These are phyloP conservation scores for Saimiri boliviensis DNA, from an alignment of 2,113 vertebrate genomes.

Conservation along the genomic window DNA sequence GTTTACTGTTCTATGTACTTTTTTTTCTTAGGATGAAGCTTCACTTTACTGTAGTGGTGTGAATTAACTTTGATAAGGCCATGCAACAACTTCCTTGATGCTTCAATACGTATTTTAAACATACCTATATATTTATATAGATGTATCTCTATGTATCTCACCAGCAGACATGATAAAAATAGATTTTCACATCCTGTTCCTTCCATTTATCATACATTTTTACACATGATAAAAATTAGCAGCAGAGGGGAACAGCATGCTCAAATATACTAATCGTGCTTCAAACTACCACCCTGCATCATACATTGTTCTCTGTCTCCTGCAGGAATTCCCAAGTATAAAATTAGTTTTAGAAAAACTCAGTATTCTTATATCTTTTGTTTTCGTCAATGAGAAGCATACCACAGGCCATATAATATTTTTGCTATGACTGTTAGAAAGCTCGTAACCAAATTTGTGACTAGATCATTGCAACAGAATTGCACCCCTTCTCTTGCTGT, in stretches of 20 bases:
- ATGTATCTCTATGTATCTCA: neutral
- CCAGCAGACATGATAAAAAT: neutral
- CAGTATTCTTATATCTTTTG: neutral
- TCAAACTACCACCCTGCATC: rapidly evolving
- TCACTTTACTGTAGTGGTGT: neutral
- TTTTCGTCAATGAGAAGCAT: neutral
- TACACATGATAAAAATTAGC: neutral
- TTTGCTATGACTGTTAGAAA: neutral
- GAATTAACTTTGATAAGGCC: neutral
- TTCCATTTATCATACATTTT: neutral
- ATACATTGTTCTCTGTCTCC: neutral
- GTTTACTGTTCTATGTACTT: neutral
- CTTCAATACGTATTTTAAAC: neutral
- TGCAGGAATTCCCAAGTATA: neutral
- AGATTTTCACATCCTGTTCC: neutral
- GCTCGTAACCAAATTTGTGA: neutral
- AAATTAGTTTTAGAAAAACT: neutral
- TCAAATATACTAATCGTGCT: neutral
- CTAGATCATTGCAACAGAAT: neutral
- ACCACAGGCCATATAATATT: too few species aligned
- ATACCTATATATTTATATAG: neutral
- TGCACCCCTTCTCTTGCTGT: neutral
- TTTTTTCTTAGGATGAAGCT: neutral
- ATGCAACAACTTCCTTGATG: neutral
- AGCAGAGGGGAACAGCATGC: too few species aligned